Evolutionary conservation across 2,888 invertebrate species (phyloP).

Genomic region (Agapostemon virescens): DNA sequence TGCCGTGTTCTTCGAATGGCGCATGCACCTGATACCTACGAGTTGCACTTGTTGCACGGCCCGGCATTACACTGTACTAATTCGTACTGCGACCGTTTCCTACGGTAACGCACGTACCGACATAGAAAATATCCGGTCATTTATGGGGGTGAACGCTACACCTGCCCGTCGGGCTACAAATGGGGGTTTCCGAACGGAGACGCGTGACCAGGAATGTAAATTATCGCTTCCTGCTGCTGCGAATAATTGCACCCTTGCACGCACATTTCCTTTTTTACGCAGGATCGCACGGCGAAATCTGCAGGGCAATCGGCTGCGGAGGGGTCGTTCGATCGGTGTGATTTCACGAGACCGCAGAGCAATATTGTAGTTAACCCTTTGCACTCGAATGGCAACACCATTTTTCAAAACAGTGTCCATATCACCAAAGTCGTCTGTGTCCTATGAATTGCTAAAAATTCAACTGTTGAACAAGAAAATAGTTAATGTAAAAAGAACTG

Average conservation of each 20-base stretch:
- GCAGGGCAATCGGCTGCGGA: constrained; percentile 19
- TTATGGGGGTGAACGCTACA: constrained; percentile 67
- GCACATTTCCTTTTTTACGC: not conserved
- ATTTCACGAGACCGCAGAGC: not conserved
- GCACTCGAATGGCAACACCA: too few relatives aligned
- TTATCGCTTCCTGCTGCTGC: constrained; percentile 55
- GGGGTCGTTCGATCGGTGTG: not conserved
- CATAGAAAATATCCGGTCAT: constrained; percentile 72
- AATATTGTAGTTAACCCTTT: not conserved
- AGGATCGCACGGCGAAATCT: constrained; percentile 25
- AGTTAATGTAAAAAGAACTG: too few relatives aligned
- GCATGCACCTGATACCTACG: constrained; percentile 72
- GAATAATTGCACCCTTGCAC: constrained; percentile 40
- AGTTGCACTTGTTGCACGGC: constrained; percentile 72
- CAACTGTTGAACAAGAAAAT: too few relatives aligned
- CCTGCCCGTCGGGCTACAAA: constrained; percentile 55
- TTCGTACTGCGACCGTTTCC: constrained; percentile 66
- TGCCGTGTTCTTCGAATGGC: constrained; percentile 44
- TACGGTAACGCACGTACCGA: constrained; percentile 69
- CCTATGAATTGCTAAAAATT: too few relatives aligned
- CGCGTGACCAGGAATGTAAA: constrained; percentile 62
- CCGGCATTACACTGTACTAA: constrained; percentile 68
- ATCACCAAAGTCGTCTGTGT: too few relatives aligned
- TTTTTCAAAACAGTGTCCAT: too few relatives aligned
- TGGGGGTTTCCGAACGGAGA: constrained; percentile 62